phyloP scores from a whole-genome alignment of 2,888 invertebrate species.

The Ferrisia virgata region DNA sequence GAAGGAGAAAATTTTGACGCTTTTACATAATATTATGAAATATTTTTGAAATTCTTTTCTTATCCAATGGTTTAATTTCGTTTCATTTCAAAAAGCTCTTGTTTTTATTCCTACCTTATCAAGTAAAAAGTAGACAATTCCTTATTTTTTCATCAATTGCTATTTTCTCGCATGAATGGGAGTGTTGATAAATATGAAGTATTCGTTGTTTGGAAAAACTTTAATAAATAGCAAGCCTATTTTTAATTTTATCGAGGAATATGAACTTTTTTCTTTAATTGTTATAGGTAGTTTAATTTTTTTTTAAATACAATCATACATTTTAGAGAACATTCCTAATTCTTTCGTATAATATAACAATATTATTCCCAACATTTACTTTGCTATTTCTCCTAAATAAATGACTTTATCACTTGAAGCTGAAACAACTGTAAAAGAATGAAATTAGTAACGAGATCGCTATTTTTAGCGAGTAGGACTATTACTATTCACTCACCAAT shows the following conservation, averaged over 20 bases:
- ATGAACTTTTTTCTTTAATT: not conserved
- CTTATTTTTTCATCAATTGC: not conserved
- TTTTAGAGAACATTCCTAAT: not conserved
- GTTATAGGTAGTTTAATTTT: not conserved
- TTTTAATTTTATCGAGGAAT: not conserved
- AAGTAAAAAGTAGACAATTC: not conserved
- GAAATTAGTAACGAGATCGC: slow-evolving; percentile 40
- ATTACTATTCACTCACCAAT: slow-evolving; percentile 64
- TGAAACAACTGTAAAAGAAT: slow-evolving; percentile 69
- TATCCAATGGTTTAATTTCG: not conserved
- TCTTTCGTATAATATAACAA: not conserved
- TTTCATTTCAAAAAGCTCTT: not conserved
- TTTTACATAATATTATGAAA: not conserved
- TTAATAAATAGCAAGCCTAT: not conserved
- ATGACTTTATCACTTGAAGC: slow-evolving; percentile 94
- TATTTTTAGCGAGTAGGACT: too few relatives aligned
- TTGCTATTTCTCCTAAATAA: slow-evolving; percentile 91
- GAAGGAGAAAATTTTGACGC: not conserved
- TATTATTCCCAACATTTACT: not conserved
- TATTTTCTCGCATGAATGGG: not conserved
- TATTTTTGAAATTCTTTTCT: not conserved
- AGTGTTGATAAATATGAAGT: not conserved
- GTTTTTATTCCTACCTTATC: not conserved
- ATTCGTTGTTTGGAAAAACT: not conserved
- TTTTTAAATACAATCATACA: not conserved